Percentiles rank a stretch among this genome's conserved stretches.
Conservation (phyloP, 2,888 invertebrate species). For the Thecophora atra region DNA sequence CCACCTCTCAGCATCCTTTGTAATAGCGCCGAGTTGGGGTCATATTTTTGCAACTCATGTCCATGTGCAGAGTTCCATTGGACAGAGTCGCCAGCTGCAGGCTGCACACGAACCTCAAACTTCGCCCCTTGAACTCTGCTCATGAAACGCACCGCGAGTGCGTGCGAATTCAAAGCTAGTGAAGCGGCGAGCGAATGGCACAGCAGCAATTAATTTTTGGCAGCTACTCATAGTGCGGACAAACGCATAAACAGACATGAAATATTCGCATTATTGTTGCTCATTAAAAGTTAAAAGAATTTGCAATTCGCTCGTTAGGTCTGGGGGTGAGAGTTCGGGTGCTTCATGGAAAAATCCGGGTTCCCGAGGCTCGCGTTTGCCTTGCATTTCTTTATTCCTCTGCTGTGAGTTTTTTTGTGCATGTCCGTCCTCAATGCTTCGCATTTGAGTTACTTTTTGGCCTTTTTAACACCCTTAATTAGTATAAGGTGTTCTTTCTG, state of each 20-base stretch:
- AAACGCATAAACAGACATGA: not conserved
- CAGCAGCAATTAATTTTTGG: not conserved
- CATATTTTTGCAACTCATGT: not conserved
- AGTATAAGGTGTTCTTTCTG: too few species aligned
- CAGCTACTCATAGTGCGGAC: not conserved
- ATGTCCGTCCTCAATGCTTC: too few species aligned
- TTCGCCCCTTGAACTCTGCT: not conserved
- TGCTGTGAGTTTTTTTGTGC: too few species aligned
- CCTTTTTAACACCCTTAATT: too few species aligned
- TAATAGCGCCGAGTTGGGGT: not conserved
- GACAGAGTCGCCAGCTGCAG: constrained; percentile 15
- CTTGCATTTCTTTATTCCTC: too few species aligned
- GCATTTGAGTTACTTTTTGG: too few species aligned
- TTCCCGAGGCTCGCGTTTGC: too few species aligned
- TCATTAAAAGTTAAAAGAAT: constrained; percentile 17
- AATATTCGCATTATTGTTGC: not conserved
- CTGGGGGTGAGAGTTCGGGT: not conserved
- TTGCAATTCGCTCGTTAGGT: constrained; percentile 19
- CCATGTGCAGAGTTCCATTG: not conserved
- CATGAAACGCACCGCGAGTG: constrained; percentile 15
- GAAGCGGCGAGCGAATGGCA: not conserved
- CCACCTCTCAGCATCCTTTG: constrained; percentile 13
- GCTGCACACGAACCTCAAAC: not conserved
- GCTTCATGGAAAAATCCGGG: not conserved
- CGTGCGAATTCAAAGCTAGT: constrained; percentile 10